Evolutionary conservation across 2,113 vertebrate genomes (phyloP).

Genomic region (Rallus limicola): DNA sequence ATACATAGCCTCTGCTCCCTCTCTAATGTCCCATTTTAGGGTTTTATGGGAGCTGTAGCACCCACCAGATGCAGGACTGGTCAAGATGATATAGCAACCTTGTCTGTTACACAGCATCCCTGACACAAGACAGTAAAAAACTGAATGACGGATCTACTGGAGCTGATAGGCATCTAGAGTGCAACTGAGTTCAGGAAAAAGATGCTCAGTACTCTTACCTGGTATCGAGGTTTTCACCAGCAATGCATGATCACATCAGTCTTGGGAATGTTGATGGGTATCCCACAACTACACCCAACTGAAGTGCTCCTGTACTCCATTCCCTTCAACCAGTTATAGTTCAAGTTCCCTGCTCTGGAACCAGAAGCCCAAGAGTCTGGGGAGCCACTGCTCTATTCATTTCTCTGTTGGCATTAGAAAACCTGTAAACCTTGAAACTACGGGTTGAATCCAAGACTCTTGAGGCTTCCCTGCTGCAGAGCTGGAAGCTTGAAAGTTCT

Average conservation of each 20-base stretch:
- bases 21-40: background rate
- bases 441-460: background rate
- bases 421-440: background rate
- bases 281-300: background rate
- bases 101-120: background rate
- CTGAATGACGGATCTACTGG: background rate
- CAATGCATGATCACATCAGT: rapidly evolving
- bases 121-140: background rate
- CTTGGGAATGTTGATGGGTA: background rate
- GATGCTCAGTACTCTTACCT: no score
- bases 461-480: background rate
- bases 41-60: background rate
- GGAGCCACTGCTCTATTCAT: background rate
- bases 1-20: background rate
- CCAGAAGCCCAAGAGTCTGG: background rate
- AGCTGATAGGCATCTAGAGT: background rate
- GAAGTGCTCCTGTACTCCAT: background rate
- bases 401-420: background rate
- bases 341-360: background rate
- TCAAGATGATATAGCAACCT: background rate
- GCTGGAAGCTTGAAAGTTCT: background rate
- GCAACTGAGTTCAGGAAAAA: background rate
- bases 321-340: background rate
- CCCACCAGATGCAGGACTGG: background rate
- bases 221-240: background rate